Base-by-base conservation (phyloP, 2,113 vertebrate species). In the Ochotona princeps region DNA sequence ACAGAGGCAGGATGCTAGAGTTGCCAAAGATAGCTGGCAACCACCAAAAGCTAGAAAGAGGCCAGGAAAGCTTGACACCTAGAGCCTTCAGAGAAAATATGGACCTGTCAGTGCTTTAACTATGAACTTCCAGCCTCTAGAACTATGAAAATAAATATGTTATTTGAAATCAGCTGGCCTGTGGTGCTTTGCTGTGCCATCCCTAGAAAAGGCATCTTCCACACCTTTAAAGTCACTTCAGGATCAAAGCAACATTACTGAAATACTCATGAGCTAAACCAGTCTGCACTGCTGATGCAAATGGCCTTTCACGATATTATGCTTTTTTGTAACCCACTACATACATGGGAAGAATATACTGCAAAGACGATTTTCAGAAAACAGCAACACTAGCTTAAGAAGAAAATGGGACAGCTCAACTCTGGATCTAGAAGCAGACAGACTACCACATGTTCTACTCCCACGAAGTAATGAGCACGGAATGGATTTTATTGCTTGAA, bases 401-500 rank as follows among this genome's bases (percentile, higher is more conserved):
- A 86, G 66, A 74, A 83, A 57, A n/a, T 69, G 66, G 51, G 18
- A 20, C 76, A 63, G 32, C 66, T 83, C 35, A 90, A 18, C 14
- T 79, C 73, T 74, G 6, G 65, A 54, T 92, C 76, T 54, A 69
- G 72, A 94, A 35, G 54, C 38, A 82, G 74, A 25, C 51, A 90
- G 54, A 65, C n/a, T 5, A 30, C 51, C 63, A 83, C 18, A 5
- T 57, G 8, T 67, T 87, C 38, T 78, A 35, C 35, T 54, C 18
- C 78, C 63, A n/a, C 20, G 23, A 38, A 4, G 7, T 54, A 83
- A 47, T 80, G n/a, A 79, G 18, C 54, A 83, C 15, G 23, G 23
- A 66, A 54, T 67, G 28, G 78, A 75, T 65, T 66, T 72, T 75
- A 76, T 17, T 86, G n/a, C 67, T 75, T 32, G 32, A 74, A 90